phyloP scores from a whole-genome alignment of 2,113 vertebrate genomes.

The Sylvia atricapilla region DNA sequence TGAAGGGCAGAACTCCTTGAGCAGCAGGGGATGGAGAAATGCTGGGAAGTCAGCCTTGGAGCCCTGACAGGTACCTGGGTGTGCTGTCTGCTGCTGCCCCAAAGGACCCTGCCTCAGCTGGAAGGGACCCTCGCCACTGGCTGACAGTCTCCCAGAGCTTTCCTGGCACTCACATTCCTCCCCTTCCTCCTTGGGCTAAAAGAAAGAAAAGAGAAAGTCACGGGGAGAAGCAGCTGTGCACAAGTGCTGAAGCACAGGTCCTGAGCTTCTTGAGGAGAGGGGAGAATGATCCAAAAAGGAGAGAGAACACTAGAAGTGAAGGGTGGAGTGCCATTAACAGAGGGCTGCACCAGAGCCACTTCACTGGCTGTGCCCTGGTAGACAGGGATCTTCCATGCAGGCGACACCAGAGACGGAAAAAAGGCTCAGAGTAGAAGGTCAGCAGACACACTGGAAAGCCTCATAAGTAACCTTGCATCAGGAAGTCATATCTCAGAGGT shows the following conservation, averaged over 20 bases:
- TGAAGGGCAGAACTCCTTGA: background rate
- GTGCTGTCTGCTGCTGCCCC: background rate
- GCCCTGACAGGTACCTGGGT: background rate
- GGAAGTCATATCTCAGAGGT: background rate
- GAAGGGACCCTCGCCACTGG: accelerated
- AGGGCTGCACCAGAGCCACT: background rate
- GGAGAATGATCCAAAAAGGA: background rate
- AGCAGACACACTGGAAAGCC: background rate
- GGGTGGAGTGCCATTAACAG: background rate
- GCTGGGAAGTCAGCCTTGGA: background rate
- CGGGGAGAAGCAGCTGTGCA: background rate
- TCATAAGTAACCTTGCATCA: background rate
- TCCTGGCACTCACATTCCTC: background rate
- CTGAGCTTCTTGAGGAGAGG: background rate
- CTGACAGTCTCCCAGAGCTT: background rate
- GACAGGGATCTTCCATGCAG: background rate
- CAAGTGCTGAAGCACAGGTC: background rate
- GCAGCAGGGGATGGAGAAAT: background rate
- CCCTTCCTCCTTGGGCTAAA: background rate
- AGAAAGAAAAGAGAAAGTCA: background rate
- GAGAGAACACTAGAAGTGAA: background rate
- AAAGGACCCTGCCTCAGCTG: background rate
- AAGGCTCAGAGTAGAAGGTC: background rate
- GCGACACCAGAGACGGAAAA: accelerated
- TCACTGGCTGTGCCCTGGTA: background rate